Evolutionary conservation across 2,888 invertebrate species (phyloP).

Genomic region (Aproaerema taeniolella): DNA sequence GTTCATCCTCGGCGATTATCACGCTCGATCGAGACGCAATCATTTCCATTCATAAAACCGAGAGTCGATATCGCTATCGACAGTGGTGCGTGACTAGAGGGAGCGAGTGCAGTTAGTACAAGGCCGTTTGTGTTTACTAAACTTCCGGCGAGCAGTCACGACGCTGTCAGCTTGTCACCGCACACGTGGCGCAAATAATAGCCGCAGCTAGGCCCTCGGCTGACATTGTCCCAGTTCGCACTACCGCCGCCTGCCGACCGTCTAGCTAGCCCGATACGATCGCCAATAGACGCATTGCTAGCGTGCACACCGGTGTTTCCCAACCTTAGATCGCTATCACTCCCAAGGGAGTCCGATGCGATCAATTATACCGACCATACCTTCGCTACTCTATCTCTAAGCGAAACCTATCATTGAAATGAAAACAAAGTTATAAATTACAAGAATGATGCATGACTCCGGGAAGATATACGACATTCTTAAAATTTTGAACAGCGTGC

Average conservation of each 20-base stretch:
- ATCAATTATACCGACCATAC: constrained; percentile 1
- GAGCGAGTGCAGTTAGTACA: constrained; percentile 52
- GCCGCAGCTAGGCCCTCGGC: constrained; percentile 70
- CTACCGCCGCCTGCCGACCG: constrained; percentile 46
- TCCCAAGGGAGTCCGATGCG: constrained; percentile 9
- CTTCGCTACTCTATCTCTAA: neutral
- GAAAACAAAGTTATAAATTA: constrained; percentile 24
- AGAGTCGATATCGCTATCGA: constrained; percentile 35
- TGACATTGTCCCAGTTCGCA: constrained; percentile 54
- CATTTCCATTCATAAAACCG: constrained; percentile 49
- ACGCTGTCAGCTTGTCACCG: constrained; percentile 52
- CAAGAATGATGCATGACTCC: constrained; percentile 25
- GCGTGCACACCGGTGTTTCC: constrained; percentile 27
- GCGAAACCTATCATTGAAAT: neutral
- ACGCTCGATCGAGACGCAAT: constrained; percentile 47
- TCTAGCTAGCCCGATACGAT: constrained; percentile 62
- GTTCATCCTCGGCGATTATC: constrained; percentile 43
- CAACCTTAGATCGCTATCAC: constrained; percentile 27
- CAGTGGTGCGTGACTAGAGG: constrained; percentile 48
- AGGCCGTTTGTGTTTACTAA: constrained; percentile 72
- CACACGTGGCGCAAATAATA: constrained; percentile 74
- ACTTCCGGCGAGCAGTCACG: constrained; percentile 56
- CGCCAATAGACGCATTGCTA: constrained; percentile 50
- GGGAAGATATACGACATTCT: constrained; percentile 28
- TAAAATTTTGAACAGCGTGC: constrained; percentile 54